Base-by-base conservation (phyloP, 2,888 invertebrate genomes). In the Beris chalybata region DNA sequence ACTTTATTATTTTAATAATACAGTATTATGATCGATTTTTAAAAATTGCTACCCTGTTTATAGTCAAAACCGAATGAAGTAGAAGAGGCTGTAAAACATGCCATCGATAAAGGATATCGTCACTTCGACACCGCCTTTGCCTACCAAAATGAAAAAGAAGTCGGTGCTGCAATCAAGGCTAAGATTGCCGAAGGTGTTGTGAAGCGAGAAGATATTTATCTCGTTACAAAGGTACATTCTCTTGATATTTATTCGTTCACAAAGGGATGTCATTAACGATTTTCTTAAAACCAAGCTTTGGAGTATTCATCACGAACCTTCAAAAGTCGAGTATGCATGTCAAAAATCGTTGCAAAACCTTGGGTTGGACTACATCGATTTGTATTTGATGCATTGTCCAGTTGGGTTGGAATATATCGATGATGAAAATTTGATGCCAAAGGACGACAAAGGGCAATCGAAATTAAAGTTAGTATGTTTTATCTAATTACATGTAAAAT, bases 301-400 rank as follows among this genome's bases (percentile, higher is more conserved):
- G 77, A 64, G 64, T 53, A 70, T 63, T 12, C 58, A 57, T 52
- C 92, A 92, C 74, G 82, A 83, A 12, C 81, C 83, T 0, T 86
- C 88, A 55, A 77, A 87, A 64, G 92, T 91, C 15, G 83, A 85
- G 71, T 75, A 78, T 2, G 86, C 87, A 0, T 82, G 91, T 71
- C 84, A 84, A 61, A 82, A 83, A 57, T 87, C 91, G 0, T 76
- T 93, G 9, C 74, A 81, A 0, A 82, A 85, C 63, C 83, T 93
- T 67, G 87, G 87, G 0, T 75, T 93, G 11, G 85, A 87, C 0
- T 93, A 93, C 75, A 81, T 94, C 58, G 93, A 94, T 75, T 82
- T 93, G 0, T 93, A 89, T 74, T 80, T 94, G 52, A 89, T 94
- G 71, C 94, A 94, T 74, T 89, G 90, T 85, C 94, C 93, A 0